Base-by-base conservation (phyloP, 1,140 invertebrate genomes). In the Trinorchestia longiramus region DNA sequence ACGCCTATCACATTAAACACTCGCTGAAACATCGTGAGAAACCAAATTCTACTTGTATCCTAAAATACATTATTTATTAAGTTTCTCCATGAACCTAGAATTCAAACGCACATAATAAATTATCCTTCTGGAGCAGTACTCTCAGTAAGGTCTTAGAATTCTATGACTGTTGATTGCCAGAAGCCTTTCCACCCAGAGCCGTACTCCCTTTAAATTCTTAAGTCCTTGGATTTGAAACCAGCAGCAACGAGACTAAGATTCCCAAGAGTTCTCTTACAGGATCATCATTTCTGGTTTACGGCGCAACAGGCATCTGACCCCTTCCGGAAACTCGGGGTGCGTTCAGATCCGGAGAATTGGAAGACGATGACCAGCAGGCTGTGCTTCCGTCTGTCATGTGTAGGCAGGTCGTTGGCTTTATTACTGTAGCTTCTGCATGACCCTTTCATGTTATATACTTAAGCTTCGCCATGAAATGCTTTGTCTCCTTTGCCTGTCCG, bases 201-300 rank as follows among this genome's bases (percentile, higher is more conserved):
- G 1, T 77, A 77, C 36, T 77, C 62, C 62, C 28, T 77, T 77
- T 77, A 77, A 77, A 77, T 77, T 77, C 62, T 36, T 3, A 77
- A 77, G 62, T 11, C 62, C 62, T 77, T 77, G 62, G 62, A 36
- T 77, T 77, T 77, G 62, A 77, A 1, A 77, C 15, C 11, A 77
- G 62, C 88, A 90, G 88, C 88, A 43, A 94, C 40, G 43, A 45
- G 40, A 40, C 43, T 42, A 43, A n/a, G 92, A 94, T 94, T 94
- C 92, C 92, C 44, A 94, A 40, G 92, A 6, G 43, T 94, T 44
- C 15, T 42, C 43, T 94, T 45, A 47, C 92, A 44, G 92, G 92
- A 45, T 47, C 92, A 40, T 94, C 92, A 94, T 94, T 47, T 94
- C 43, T 11, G 92, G 92, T 94, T 94, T 94, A 94, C 92, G 44